A percentile compares a stretch with the other conserved stretches of the same genome.
Conservation (phyloP, 2,888 invertebrate genomes). For the Harmothoe impar region DNA sequence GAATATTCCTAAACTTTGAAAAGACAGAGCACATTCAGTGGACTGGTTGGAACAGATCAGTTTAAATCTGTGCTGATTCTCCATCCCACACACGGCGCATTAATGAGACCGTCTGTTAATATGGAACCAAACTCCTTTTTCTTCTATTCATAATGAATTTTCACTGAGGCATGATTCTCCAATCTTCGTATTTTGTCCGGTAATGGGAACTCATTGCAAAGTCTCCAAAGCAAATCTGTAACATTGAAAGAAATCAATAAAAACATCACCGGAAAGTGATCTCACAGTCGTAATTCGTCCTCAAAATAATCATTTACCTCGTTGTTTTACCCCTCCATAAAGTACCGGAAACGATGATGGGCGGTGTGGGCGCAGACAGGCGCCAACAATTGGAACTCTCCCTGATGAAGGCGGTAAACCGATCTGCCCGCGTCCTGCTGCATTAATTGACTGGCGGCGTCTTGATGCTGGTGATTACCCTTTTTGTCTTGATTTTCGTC, state of each 20-base stretch:
- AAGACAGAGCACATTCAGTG: too few species aligned
- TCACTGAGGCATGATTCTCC: too few species aligned
- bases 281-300: background rate
- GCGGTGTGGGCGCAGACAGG: background rate
- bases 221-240: constrained; percentile 29
- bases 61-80: too few species aligned
- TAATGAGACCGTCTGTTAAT: too few species aligned
- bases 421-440: constrained; percentile 18
- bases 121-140: too few species aligned
- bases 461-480: constrained; percentile 40
- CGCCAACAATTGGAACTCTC: background rate
- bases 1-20: too few species aligned
- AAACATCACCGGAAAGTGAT: background rate
- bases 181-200: too few species aligned
- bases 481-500: constrained; percentile 32
- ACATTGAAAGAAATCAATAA: background rate
- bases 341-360: background rate
- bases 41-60: too few species aligned
- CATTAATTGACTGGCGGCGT: constrained; percentile 26
- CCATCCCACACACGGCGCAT: too few species aligned
- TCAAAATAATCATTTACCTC: background rate
- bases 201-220: background rate
- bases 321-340: background rate
- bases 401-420: constrained; percentile 26
- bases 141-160: too few species aligned